These are phyloP conservation scores for Melipona beecheii DNA, from an alignment of 2,888 invertebrate species.

Conservation along the genomic window DNA sequence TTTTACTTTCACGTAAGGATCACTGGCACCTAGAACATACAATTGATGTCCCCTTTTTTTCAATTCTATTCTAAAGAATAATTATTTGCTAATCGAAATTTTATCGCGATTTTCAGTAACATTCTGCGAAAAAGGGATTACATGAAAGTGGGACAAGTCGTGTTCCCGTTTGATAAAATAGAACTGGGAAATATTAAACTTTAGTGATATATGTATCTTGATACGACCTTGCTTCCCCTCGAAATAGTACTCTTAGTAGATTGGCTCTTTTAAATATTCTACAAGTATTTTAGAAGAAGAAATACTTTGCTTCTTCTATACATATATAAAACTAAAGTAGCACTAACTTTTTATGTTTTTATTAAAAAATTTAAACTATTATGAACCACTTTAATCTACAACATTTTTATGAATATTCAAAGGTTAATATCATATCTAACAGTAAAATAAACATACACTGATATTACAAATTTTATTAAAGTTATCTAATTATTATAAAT, in stretches of 20 bases:
- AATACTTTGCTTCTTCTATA: not conserved
- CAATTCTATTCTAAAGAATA: not conserved
- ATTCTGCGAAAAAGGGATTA: not conserved
- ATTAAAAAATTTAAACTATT: not conserved
- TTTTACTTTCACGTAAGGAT: slow-evolving; percentile 99
- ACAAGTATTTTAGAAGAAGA: not conserved
- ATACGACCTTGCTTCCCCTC: not conserved
- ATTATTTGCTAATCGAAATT: not conserved
- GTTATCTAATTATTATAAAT: not conserved
- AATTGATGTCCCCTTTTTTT: not conserved
- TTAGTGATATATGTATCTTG: not conserved
- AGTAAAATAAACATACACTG: not conserved
- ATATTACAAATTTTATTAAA: not conserved
- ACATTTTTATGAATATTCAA: not conserved
- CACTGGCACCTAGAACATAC: slow-evolving; percentile 92
- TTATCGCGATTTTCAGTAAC: not conserved
- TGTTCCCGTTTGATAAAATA: not conserved
- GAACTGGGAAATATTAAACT: not conserved
- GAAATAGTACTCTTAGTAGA: not conserved
- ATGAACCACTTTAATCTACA: not conserved
- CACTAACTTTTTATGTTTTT: not conserved
- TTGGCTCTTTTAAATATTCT: not conserved
- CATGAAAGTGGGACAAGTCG: not conserved
- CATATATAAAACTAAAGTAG: not conserved
- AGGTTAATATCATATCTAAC: not conserved